Evolutionary conservation across 2,888 invertebrate genomes (phyloP), one percentile per base, ranked within the genome.

Genomic region (Tenthredo amoena): DNA sequence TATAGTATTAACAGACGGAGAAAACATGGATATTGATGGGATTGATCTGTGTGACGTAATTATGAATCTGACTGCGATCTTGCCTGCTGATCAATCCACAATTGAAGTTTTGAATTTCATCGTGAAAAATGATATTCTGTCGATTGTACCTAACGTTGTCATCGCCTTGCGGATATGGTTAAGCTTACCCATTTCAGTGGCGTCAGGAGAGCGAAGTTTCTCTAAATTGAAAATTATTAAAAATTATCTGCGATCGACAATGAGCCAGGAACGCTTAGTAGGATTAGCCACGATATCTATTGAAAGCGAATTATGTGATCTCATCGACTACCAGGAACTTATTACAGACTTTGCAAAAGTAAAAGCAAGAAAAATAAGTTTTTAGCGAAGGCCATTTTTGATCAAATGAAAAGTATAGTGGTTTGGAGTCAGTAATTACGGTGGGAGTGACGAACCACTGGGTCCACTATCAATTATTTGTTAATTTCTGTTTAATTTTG

Each of bases 261-360:
- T 85, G 26, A 79, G 85, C 55, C 87, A 88, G 86, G 58, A 62
- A 84, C 82, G 86, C 77, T 50, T 87, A 10, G 86, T 81, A n/a
- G 86, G 85, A 31, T 71, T 87, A 12, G 86, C 86, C 58, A 86
- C 85, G 0, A 86, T 88, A 89, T 87, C 90, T 89, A 86, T 90
- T 90, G 86, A 88, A 90, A 89, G 89, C 88, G 86, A 87, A 89
- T 87, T 90, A 85, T 89, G 88, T 31, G 87, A 87, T 87, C 87
- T 86, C 84, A 85, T 88, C 18, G 88, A 89, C 86, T 89, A 89
- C 87, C 26, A 37, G 85, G 85, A 86, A 84, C 84, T 89, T 76
- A 90, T 90, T 86, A 86, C 88, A 87, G 88, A 88, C 82, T 90
- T 89, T 86, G 89, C 88, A 58, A 85, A 88, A 76, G 88, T 86